Evolutionary conservation across 2,888 invertebrate genomes (phyloP), one percentile per base, ranked within the genome.

Genomic region (Hedya salicella): DNA sequence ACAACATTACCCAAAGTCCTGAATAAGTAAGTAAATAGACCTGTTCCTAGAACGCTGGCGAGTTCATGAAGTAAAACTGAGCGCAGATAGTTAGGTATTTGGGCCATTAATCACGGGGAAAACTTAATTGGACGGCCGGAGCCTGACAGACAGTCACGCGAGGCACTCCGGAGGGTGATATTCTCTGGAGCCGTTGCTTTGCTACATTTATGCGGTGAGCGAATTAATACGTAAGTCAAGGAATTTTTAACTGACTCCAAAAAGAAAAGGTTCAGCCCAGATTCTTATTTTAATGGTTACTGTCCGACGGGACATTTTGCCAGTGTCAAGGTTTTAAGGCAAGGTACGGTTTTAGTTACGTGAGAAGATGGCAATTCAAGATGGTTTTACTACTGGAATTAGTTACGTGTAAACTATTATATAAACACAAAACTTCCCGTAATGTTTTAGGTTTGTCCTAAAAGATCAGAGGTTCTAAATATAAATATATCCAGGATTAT

Each of bases 41-140:
- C 53, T 25, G 53, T 62, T 30, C 30, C 21, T n/a, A 21, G 39
- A 21, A 48, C 19, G 16, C 46, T 19, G 44, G 21, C 14, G 36
- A 60, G 44, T 50, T 56, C 42, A 60, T 53, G 39, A 53, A 71
- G 68, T 72, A 64, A 70, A 71, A 69, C 71, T 69, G 57, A 68
- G 52, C 42, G 59, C 70, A 68, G 71, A 71, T 69, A 71, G 72
- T 72, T 75, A 75, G 75, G 76, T 77, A 76, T 78, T 78, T 73
- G 72, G 70, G 74, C 71, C 82, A 88, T 89, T 88, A 86, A 88
- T 89, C 89, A 89, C 82, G 36, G 75, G 75, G 82, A 84, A 82
- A 84, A 85, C 88, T 85, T 88, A 88, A 89, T 89, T 89, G 87
- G 87, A 87, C 82, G 72, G 69, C 75, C 69, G 73, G 75, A 67